Evolutionary conservation across 2,888 invertebrate species (phyloP).

Genomic region (Ferdinandea cuprea): DNA sequence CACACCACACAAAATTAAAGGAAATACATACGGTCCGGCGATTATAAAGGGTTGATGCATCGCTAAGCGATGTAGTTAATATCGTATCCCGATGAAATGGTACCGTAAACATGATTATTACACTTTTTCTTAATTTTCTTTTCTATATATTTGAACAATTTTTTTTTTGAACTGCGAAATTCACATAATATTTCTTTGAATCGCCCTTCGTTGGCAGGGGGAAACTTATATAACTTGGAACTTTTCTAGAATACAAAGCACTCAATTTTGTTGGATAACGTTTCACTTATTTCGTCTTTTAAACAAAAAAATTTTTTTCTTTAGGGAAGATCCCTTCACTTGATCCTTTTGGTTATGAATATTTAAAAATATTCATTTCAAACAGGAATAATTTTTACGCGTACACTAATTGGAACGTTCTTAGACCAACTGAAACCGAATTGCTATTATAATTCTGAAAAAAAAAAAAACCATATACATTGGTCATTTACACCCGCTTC

Average conservation of each 20-base stretch:
- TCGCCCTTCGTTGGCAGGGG: conserved; percentile 17
- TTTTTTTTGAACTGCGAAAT: conserved; percentile 3
- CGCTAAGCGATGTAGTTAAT: conserved; percentile 86
- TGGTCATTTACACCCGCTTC: conserved; percentile 57
- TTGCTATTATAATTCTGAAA: conserved; percentile 52
- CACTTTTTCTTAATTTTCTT: conserved; percentile 5
- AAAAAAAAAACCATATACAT: conserved; percentile 23
- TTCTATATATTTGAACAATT: not conserved
- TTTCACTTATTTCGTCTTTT: conserved; percentile 21
- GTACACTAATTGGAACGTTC: conserved; percentile 56
- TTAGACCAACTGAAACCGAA: conserved; percentile 62
- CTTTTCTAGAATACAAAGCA: conserved; percentile 4
- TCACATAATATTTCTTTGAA: conserved; percentile 51
- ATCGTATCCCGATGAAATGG: conserved; percentile 83
- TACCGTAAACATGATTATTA: conserved; percentile 81
- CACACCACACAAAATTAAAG: not conserved
- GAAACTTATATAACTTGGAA: conserved; percentile 49
- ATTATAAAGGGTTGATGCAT: conserved; percentile 86
- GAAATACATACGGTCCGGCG: conserved; percentile 84
- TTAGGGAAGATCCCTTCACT: conserved; percentile 25
- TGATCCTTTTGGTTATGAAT: not conserved
- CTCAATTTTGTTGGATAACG: not conserved
- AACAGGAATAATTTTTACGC: not conserved
- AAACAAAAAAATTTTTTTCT: not conserved
- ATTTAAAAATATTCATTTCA: not conserved